phyloP scores from a whole-genome alignment of 2,888 invertebrate genomes.

The Ditylenchus weischeri region DNA sequence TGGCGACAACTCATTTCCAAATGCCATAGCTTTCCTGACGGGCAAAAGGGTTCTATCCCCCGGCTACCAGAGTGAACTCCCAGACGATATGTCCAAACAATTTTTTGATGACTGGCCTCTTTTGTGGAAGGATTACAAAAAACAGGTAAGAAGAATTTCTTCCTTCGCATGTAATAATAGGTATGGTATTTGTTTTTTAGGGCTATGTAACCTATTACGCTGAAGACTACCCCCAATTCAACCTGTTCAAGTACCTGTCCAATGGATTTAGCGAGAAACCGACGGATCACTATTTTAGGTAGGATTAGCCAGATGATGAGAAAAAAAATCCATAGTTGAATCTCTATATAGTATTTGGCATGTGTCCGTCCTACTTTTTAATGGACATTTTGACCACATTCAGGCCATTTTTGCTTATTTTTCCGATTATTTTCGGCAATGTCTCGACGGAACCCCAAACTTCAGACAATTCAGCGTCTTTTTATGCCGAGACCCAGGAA shows the following conservation, averaged over 20 bases:
- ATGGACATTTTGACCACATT: too few species aligned
- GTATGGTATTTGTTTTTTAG: neutral
- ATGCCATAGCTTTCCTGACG: conserved; percentile 59
- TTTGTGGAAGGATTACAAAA: conserved; percentile 59
- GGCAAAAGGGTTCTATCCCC: conserved; percentile 35
- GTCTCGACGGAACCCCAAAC: too few species aligned
- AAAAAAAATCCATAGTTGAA: neutral
- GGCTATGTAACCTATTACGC: conserved; percentile 60
- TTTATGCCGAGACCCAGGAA: too few species aligned
- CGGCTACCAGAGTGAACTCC: conserved; percentile 27
- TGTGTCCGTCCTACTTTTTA: too few species aligned
- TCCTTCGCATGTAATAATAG: too few species aligned
- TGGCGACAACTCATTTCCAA: conserved; percentile 61
- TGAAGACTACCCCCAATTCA: conserved; percentile 60
- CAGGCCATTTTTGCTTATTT: too few species aligned
- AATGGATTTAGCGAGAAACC: conserved; percentile 59
- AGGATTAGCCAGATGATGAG: conserved; percentile 19
- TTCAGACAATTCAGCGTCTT: too few species aligned
- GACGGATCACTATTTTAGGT: conserved; percentile 60
- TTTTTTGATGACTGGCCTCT: conserved; percentile 59
- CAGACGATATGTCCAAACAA: conserved; percentile 35
- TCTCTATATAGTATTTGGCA: too few species aligned
- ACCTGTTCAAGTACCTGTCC: conserved; percentile 60
- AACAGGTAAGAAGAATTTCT: conserved; percentile 14
- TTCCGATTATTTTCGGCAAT: too few species aligned